These are phyloP conservation scores for Ariolimax columbianus DNA, from an alignment of 2,888 invertebrate genomes.

Conservation along the genomic window DNA sequence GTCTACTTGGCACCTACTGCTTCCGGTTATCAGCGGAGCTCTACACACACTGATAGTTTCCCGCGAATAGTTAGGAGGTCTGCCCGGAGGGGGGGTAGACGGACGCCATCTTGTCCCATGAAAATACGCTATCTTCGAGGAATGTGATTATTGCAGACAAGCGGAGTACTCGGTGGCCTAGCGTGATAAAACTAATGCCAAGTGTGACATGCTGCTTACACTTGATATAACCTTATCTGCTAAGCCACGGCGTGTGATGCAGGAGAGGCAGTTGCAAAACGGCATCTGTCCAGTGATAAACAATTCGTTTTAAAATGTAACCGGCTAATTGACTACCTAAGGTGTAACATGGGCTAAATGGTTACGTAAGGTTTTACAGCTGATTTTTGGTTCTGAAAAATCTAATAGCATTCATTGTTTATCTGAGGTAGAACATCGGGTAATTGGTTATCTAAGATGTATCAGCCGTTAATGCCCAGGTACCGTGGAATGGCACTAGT, in stretches of 20 bases:
- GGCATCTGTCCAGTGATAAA: not conserved
- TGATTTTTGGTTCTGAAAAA: too few relatives aligned
- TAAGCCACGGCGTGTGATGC: not conserved
- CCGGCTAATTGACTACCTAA: not conserved
- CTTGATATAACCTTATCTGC: too few relatives aligned
- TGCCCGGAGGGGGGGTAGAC: not conserved
- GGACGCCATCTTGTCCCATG: constrained; percentile 40
- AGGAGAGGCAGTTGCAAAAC: not conserved
- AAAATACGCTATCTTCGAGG: not conserved
- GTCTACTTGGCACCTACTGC: constrained; percentile 17
- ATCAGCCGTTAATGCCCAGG: too few relatives aligned
- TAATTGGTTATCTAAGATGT: too few relatives aligned
- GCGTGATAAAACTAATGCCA: not conserved
- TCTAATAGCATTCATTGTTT: too few relatives aligned
- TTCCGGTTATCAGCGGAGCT: not conserved
- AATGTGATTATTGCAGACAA: constrained; percentile 28
- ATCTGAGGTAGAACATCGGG: too few relatives aligned
- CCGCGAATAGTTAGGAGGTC: not conserved
- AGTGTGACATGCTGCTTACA: not conserved
- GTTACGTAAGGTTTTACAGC: too few relatives aligned
- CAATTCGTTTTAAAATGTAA: not conserved
- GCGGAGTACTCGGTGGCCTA: not conserved
- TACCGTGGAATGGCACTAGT: too few relatives aligned
- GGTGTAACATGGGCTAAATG: not conserved
- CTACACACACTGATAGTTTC: not conserved